Evolutionary conservation across 2,797 vertebrate species (phyloP).

Genomic region (Lepidocolaptes lacrymiger): DNA sequence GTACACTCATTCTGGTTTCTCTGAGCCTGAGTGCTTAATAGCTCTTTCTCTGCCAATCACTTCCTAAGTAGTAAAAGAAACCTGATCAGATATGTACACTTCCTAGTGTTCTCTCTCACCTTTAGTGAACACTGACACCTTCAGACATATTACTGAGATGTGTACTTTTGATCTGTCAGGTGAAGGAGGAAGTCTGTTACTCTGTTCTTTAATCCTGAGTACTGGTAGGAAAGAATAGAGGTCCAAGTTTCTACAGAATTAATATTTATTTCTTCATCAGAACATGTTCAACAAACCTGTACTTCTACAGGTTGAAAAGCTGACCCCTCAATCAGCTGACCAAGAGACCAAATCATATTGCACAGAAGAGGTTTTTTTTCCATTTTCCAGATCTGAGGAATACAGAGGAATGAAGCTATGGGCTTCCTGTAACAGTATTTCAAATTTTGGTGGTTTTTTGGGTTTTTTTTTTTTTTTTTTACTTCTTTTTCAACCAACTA

Average conservation of each 20-base stretch:
- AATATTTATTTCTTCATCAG: not conserved
- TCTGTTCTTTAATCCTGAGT: not conserved
- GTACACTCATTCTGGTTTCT: constrained; percentile 54
- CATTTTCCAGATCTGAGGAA: not conserved
- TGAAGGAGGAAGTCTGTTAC: not conserved
- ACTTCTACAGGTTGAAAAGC: not conserved
- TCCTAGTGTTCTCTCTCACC: constrained; percentile 3
- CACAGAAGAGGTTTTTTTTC: not conserved
- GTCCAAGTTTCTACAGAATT: not conserved
- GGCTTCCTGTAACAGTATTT: not conserved
- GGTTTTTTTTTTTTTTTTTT: not conserved
- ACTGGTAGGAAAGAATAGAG: not conserved
- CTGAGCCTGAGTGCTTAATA: constrained; percentile 65
- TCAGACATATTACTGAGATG: constrained; percentile 1
- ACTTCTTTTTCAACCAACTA: not conserved
- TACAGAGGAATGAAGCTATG: not conserved
- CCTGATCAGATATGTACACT: constrained; percentile 44
- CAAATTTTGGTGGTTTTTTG: not conserved
- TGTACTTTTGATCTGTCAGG: not conserved
- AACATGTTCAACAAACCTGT: not conserved
- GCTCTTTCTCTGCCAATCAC: constrained; percentile 72
- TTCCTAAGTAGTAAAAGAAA: constrained; percentile 55
- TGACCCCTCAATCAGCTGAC: not conserved
- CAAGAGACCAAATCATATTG: not conserved
- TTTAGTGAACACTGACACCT: constrained; percentile 57